These are phyloP conservation scores for Mnemiopsis leidyi DNA, from an alignment of 37 sponge, comb jelly and placozoan species.

Conservation along the genomic window DNA sequence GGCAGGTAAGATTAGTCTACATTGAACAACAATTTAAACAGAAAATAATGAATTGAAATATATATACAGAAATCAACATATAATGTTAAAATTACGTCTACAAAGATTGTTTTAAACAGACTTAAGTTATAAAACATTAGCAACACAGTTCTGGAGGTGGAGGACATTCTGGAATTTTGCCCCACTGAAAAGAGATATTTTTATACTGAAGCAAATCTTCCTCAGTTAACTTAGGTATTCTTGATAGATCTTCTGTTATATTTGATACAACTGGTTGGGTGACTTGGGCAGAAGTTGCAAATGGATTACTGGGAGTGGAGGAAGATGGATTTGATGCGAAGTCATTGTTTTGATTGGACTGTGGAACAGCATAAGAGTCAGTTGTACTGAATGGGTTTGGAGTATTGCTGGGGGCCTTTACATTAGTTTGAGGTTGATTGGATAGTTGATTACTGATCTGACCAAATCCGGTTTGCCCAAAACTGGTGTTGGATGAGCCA, in stretches of 20 bases:
- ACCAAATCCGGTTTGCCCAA: not conserved
- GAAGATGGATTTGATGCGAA: not conserved
- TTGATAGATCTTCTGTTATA: conserved; percentile 1
- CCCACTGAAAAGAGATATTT: not conserved
- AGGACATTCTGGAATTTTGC: conserved; percentile 12
- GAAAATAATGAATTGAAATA: no score
- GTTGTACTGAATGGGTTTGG: no score
- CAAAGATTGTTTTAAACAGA: no score
- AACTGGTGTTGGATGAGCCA: not conserved
- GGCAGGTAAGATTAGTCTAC: no score
- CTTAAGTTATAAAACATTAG: not conserved
- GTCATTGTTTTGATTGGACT: no score
- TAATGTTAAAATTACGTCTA: no score
- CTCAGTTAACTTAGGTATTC: conserved; percentile 6
- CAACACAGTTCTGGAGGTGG: conserved; percentile 21
- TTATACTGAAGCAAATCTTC: conserved; percentile 15
- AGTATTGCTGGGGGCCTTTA: not conserved
- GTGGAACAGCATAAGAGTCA: no score
- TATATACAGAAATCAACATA: no score
- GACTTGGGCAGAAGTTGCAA: not conserved
- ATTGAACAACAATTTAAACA: no score
- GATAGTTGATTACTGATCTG: not conserved
- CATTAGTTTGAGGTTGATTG: not conserved
- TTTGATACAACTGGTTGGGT: not conserved
- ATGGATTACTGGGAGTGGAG: not conserved